A percentile compares a stretch with the other conserved stretches of the same genome.
These are phyloP conservation scores for Aurelia aurita DNA, from an alignment of 30 jellyfish, hydroid and myxozoan genomes.

Conservation along the genomic window DNA sequence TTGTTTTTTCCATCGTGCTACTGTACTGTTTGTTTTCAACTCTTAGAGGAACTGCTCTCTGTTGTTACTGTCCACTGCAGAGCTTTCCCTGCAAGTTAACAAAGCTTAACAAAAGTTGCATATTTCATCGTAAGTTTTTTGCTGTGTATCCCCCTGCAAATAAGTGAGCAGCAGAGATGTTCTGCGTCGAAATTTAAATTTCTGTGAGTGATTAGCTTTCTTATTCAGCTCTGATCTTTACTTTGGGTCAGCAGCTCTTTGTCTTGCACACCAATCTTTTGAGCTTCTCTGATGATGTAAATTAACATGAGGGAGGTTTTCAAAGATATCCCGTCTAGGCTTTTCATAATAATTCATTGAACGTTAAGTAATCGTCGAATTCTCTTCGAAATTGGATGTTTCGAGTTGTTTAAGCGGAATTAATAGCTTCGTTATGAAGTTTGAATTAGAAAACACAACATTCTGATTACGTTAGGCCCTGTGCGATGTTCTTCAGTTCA, in stretches of 20 bases:
- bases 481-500: no score
- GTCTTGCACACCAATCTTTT: neutral
- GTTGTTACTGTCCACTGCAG: no score
- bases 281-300: constrained; percentile 4
- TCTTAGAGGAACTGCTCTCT: no score
- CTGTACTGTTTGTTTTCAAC: no score
- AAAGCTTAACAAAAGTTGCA: neutral
- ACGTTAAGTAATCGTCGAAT: neutral
- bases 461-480: no score
- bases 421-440: no score
- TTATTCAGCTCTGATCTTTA: neutral
- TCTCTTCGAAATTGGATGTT: neutral
- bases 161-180: neutral
- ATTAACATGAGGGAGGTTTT: neutral
- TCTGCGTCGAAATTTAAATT: neutral
- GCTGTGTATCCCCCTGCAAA: neutral
- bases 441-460: no score
- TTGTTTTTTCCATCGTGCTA: no score
- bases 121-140: neutral
- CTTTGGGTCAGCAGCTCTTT: neutral
- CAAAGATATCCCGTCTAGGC: constrained; percentile 8
- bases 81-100: no score
- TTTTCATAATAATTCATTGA: neutral
- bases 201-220: neutral
- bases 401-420: no score